These are phyloP conservation scores for Clupea harengus DNA, from an alignment of 2,113 vertebrate species.

Conservation along the genomic window DNA sequence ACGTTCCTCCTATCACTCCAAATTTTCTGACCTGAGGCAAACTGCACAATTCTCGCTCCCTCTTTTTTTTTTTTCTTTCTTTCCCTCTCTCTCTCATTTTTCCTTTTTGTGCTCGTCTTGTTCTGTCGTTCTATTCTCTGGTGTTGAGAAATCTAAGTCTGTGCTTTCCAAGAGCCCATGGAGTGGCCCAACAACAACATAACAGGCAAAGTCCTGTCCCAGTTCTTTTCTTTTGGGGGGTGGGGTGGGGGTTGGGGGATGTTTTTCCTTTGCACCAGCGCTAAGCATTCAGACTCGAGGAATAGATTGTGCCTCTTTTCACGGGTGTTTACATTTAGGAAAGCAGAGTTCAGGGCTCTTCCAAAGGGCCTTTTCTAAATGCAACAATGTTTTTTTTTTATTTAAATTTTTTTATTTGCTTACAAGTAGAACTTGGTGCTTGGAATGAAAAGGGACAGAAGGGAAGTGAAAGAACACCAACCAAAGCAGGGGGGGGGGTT, in stretches of 20 bases:
- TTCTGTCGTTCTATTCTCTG: not conserved
- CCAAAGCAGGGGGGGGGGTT: not conserved
- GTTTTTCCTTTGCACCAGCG: not conserved
- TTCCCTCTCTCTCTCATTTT: not conserved
- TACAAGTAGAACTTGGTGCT: not conserved
- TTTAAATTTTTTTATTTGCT: not conserved
- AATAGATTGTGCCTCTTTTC: not conserved
- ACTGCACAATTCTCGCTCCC: not conserved
- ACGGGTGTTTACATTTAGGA: not conserved
- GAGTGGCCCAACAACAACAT: not conserved
- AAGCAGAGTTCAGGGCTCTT: not conserved
- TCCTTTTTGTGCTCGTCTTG: not conserved
- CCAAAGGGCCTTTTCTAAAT: not conserved
- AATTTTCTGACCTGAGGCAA: not conserved
- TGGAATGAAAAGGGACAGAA: not conserved
- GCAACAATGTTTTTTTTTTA: not conserved
- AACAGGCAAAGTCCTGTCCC: not conserved
- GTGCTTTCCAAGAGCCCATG: not conserved
- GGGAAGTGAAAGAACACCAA: not conserved
- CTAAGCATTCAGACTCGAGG: not conserved
- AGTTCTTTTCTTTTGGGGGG: not conserved
- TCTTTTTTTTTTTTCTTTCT: not conserved
- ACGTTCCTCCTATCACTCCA: not conserved
- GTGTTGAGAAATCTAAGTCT: not conserved
- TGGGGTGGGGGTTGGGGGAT: not conserved